These are phyloP conservation scores for Piscicola geometra DNA, from an alignment of 2,888 invertebrate species.

Conservation along the genomic window DNA sequence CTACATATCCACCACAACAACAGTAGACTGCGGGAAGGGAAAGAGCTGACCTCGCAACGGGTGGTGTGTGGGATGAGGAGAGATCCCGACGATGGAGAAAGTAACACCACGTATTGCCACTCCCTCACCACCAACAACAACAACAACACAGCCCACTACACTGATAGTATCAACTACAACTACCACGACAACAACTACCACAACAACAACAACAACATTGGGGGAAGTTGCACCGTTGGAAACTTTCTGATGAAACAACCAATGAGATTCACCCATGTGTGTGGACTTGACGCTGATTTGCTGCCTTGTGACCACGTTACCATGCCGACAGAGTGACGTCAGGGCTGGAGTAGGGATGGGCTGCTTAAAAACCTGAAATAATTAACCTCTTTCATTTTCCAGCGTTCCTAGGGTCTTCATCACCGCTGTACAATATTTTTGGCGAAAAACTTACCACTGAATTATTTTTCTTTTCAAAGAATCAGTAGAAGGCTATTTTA, in stretches of 20 bases:
- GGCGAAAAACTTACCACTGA: too few relatives aligned
- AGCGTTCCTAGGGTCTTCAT: too few relatives aligned
- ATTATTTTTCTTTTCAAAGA: too few relatives aligned
- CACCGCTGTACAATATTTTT: too few relatives aligned
- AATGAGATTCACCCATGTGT: slow-evolving; percentile 10
- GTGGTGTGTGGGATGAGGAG: slow-evolving; percentile 19
- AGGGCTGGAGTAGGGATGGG: too few relatives aligned
- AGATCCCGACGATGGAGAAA: slow-evolving; percentile 21
- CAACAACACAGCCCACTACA: neutral
- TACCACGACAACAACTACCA: neutral
- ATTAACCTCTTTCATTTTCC: too few relatives aligned
- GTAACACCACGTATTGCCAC: slow-evolving; percentile 30
- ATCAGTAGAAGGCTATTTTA: too few relatives aligned
- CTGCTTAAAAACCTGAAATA: too few relatives aligned
- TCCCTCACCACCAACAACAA: neutral
- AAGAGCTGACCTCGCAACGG: slow-evolving; percentile 26
- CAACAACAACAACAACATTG: neutral
- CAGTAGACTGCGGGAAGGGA: slow-evolving; percentile 22
- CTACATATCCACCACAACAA: neutral
- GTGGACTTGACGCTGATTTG: slow-evolving; percentile 13
- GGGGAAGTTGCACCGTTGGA: neutral
- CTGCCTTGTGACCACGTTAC: slow-evolving; percentile 10
- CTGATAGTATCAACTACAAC: neutral
- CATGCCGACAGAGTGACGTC: too few relatives aligned
- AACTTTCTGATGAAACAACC: neutral